Evolutionary conservation across 2,888 invertebrate species (phyloP).

Genomic region (Diarsia dahlii): DNA sequence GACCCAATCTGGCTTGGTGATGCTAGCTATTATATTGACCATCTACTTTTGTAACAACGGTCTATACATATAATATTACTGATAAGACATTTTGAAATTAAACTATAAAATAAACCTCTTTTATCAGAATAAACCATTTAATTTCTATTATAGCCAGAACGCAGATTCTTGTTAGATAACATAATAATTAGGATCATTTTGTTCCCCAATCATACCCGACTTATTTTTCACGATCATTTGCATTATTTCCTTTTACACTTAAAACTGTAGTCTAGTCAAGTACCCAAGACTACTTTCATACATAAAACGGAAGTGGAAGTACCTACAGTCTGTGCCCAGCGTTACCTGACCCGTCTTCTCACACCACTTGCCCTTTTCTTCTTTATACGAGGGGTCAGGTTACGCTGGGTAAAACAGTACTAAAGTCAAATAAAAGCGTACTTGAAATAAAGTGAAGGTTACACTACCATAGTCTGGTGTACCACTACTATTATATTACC

Average conservation of each 20-base stretch:
- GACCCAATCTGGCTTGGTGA: background rate
- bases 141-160: background rate
- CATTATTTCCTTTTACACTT: slow-evolving; percentile 12
- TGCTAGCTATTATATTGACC: slow-evolving; percentile 6
- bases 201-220: background rate
- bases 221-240: background rate
- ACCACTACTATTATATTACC: no score
- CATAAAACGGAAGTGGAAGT: slow-evolving; percentile 17
- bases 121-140: slow-evolving; percentile 7
- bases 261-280: slow-evolving; percentile 19
- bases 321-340: no score
- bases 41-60: slow-evolving; percentile 17
- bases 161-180: background rate
- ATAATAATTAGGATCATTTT: background rate
- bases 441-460: slow-evolving; percentile 6
- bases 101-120: slow-evolving; percentile 8
- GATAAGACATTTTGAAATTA: slow-evolving; percentile 15
- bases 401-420: background rate
- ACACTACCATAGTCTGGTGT: slow-evolving; percentile 15
- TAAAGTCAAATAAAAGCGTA: slow-evolving; percentile 35
- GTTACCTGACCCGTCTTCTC: no score
- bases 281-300: slow-evolving; percentile 24
- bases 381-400: no score
- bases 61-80: slow-evolving; percentile 1
- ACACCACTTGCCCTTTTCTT: no score